Evolutionary conservation across 2,113 vertebrate genomes (phyloP).

Genomic region (Carassius gibelio): DNA sequence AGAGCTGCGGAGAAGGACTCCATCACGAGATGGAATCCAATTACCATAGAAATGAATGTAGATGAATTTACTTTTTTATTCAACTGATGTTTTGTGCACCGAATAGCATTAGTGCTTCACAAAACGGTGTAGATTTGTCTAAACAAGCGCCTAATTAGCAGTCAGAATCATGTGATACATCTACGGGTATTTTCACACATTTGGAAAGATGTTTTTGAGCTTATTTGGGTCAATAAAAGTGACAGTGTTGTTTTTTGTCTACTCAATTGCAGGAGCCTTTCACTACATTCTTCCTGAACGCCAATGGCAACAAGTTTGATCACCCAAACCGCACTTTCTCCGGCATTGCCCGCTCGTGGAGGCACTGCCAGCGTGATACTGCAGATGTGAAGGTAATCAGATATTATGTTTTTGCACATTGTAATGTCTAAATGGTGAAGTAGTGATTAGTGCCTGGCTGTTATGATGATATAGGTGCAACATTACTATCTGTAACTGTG

Average conservation of each 20-base stretch:
- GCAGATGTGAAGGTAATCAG: conserved; percentile 90
- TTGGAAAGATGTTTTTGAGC: conserved; percentile 17
- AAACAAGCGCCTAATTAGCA: conserved; percentile 55
- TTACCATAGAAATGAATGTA: conserved; percentile 55
- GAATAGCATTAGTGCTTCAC: conserved; percentile 41
- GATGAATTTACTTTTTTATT: conserved; percentile 42
- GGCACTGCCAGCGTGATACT: conserved; percentile 94
- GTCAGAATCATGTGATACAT: conserved; percentile 14
- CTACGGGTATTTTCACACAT: conserved; percentile 18
- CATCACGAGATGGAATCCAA: conserved; percentile 50
- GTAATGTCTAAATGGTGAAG: not conserved
- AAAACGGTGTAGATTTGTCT: conserved; percentile 44
- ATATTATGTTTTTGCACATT: not conserved
- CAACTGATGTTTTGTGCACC: conserved; percentile 43
- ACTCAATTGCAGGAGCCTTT: conserved; percentile 86
- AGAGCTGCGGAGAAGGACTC: conserved; percentile 42
- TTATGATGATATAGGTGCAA: not conserved
- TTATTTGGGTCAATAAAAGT: conserved; percentile 37
- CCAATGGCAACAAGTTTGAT: conserved; percentile 91
- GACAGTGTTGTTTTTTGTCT: conserved; percentile 37
- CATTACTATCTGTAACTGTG: not conserved
- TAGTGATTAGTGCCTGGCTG: conserved; percentile 14
- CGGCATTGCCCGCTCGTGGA: conserved; percentile 88
- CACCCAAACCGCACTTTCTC: conserved; percentile 94
- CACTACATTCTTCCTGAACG: conserved; percentile 92